Evolutionary conservation across 2,888 invertebrate genomes (phyloP).

Genomic region (Eupithecia insigniata): DNA sequence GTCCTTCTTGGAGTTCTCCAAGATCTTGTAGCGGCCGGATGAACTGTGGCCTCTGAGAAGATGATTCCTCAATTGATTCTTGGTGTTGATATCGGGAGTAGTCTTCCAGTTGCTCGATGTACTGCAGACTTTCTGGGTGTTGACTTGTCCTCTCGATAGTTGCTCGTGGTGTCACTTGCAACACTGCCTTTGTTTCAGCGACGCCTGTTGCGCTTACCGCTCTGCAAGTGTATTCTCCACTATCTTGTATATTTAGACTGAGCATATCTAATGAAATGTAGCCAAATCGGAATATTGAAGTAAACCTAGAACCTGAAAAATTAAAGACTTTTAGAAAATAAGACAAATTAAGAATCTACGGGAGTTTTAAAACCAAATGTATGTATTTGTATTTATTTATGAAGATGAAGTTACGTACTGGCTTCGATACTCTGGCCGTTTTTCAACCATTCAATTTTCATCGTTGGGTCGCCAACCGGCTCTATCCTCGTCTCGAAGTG

Average conservation of each 20-base stretch:
- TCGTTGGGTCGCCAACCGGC: conserved; percentile 97
- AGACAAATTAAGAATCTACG: background rate
- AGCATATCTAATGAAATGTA: conserved; percentile 97
- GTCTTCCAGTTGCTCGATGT: conserved; percentile 95
- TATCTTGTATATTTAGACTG: conserved; percentile 92
- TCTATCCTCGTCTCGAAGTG: conserved; percentile 99
- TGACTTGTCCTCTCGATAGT: conserved; percentile 94
- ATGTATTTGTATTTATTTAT: background rate
- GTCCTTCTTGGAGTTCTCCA: conserved; percentile 94
- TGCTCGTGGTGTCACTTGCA: conserved; percentile 91
- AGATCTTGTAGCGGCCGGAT: conserved; percentile 94
- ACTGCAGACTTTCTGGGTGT: conserved; percentile 95
- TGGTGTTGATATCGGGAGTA: conserved; percentile 93
- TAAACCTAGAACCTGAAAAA: conserved; percentile 94
- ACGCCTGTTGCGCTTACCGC: conserved; percentile 94
- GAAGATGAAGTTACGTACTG: conserved; percentile 86
- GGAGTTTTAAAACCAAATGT: background rate
- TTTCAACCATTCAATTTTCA: conserved; percentile 98
- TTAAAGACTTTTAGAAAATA: conserved; percentile 15
- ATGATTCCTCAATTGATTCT: conserved; percentile 92
- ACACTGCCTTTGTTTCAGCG: conserved; percentile 92
- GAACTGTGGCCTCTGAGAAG: conserved; percentile 92
- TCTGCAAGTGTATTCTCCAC: conserved; percentile 95
- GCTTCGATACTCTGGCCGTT: conserved; percentile 96
- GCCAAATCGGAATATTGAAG: conserved; percentile 98